Evolutionary conservation across 2,888 invertebrate genomes (phyloP).

Genomic region (Dyspetes luteomarginatus): DNA sequence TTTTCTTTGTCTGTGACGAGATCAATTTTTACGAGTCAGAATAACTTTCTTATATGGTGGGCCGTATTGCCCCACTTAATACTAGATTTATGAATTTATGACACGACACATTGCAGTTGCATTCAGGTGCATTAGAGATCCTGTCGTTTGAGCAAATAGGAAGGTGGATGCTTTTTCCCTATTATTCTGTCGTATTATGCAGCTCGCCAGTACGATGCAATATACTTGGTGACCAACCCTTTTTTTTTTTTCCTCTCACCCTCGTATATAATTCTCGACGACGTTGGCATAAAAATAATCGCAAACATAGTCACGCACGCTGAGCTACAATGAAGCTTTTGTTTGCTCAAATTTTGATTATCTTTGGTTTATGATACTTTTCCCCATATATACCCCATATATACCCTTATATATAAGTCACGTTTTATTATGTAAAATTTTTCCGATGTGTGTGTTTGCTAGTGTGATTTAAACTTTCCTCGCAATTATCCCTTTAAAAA

Average conservation of each 20-base stretch:
- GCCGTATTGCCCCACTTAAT: too few species aligned
- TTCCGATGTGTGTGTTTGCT: too few species aligned
- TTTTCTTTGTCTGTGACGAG: too few species aligned
- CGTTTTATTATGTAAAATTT: not conserved
- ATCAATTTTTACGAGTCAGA: too few species aligned
- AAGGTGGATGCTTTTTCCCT: conserved; percentile 16
- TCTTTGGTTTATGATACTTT: conserved; percentile 55
- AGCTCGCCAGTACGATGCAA: conserved; percentile 11
- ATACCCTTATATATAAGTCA: too few species aligned
- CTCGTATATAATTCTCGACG: conserved; percentile 50
- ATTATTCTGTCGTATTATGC: conserved; percentile 1
- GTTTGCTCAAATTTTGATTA: conserved; percentile 60
- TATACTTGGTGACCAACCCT: conserved; percentile 48
- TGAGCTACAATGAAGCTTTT: conserved; percentile 35
- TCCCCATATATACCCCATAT: too few species aligned
- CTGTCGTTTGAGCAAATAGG: conserved; percentile 48
- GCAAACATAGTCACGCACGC: conserved; percentile 57
- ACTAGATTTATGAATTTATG: not conserved
- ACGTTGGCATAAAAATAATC: conserved; percentile 46
- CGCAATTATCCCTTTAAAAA: too few species aligned
- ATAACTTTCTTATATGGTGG: too few species aligned
- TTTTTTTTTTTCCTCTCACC: conserved; percentile 24
- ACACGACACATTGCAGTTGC: conserved; percentile 34
- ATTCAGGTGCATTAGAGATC: conserved; percentile 27
- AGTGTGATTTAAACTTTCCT: too few species aligned